Conservation (phyloP, 2,888 invertebrate genomes). For the Drosophila monieri region DNA sequence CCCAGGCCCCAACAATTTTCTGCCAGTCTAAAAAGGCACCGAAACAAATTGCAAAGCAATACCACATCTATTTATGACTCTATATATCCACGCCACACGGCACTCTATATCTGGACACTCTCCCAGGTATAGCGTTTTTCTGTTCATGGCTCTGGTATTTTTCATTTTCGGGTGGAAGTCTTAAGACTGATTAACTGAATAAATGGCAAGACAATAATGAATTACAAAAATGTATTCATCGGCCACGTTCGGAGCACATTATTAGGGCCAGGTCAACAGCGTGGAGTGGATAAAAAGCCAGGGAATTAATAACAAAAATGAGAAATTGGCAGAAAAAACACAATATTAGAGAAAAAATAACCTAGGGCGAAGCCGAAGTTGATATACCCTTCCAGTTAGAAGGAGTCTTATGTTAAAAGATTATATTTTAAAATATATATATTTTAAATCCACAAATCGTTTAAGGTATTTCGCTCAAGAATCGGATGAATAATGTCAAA, state of each 20-base stretch:
- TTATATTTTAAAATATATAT: too few relatives aligned
- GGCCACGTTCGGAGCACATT: conserved; percentile 61
- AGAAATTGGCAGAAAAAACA: conserved; percentile 18
- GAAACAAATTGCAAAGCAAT: conserved; percentile 74
- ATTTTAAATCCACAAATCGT: too few relatives aligned
- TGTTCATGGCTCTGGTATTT: neutral
- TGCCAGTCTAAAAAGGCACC: conserved; percentile 54
- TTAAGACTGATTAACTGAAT: conserved; percentile 58
- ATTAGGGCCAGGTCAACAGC: conserved; percentile 43
- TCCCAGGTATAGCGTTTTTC: conserved; percentile 19
- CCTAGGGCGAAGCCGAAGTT: too few relatives aligned
- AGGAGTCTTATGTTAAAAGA: too few relatives aligned
- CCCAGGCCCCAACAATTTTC: conserved; percentile 67
- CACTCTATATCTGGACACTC: conserved; percentile 20
- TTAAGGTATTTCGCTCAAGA: too few relatives aligned
- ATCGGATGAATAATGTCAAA: too few relatives aligned
- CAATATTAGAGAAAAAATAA: too few relatives aligned
- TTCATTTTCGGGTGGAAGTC: conserved; percentile 3
- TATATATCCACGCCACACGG: conserved; percentile 6
- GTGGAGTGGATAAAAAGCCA: conserved; percentile 14
- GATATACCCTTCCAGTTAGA: too few relatives aligned
- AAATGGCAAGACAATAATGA: conserved; percentile 51
- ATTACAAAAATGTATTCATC: conserved; percentile 51
- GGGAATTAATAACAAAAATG: conserved; percentile 35
- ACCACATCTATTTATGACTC: neutral